These are phyloP conservation scores for Balanococcus diminutus DNA, from an alignment of 2,888 invertebrate species.

Conservation along the genomic window DNA sequence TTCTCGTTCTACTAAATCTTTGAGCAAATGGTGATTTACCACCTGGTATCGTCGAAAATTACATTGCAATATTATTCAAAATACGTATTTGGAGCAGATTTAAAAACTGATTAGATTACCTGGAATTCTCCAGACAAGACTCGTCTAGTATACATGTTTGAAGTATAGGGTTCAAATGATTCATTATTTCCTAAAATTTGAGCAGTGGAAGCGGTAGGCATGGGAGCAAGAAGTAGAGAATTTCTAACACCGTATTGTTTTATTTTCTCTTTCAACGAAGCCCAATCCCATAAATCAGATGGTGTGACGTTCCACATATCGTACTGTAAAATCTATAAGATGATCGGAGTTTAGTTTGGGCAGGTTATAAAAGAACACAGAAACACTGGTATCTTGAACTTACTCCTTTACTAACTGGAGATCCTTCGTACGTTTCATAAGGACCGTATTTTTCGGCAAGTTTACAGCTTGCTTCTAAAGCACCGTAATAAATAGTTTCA, in stretches of 20 bases:
- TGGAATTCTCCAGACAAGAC: conserved; percentile 94
- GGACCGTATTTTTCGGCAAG: conserved; percentile 82
- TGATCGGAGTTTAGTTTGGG: neutral
- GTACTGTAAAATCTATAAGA: conserved; percentile 79
- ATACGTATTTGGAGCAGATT: no score
- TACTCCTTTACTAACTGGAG: conserved; percentile 87
- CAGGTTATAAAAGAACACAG: neutral
- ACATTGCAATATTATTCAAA: no score
- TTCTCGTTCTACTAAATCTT: conserved; percentile 87
- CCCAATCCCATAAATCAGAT: conserved; percentile 90
- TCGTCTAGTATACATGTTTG: conserved; percentile 88
- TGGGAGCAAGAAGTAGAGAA: conserved; percentile 91
- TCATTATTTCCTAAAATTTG: conserved; percentile 99
- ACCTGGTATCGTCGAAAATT: conserved; percentile 65
- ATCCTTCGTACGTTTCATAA: conserved; percentile 90
- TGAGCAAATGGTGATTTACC: conserved; percentile 93
- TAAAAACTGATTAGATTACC: conserved; percentile 63
- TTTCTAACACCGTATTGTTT: conserved; percentile 89
- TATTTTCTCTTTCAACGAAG: conserved; percentile 79
- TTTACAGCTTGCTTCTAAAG: conserved; percentile 94
- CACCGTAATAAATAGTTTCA: conserved; percentile 97
- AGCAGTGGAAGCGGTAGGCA: conserved; percentile 99
- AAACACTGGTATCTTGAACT: neutral
- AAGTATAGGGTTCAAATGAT: conserved; percentile 97
- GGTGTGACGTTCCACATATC: conserved; percentile 97